Percentiles rank a stretch among this genome's conserved stretches.
These are phyloP conservation scores for Stenolophus ochropezus DNA, from an alignment of 2,888 invertebrate genomes.

Conservation along the genomic window DNA sequence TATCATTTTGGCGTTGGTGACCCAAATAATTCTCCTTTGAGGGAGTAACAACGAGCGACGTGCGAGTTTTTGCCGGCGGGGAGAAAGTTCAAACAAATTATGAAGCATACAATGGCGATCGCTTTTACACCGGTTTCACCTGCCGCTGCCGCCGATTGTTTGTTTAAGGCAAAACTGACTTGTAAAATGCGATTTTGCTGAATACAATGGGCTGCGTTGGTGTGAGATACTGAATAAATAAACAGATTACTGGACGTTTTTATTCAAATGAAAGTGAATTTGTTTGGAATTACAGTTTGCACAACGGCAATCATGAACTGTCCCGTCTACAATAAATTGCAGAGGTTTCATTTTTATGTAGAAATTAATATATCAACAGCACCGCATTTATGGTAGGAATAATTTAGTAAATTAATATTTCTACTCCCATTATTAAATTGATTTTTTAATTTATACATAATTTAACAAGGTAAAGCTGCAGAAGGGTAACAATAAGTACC, in stretches of 20 bases:
- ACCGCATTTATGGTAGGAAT: no score
- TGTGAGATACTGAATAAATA: constrained; percentile 30
- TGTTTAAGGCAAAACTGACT: background rate
- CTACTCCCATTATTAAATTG: no score
- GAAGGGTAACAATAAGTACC: no score
- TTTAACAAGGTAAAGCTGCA: no score
- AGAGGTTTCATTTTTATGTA: no score
- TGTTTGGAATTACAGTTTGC: background rate
- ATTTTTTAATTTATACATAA: no score
- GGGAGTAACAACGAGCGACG: no score
- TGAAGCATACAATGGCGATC: constrained; percentile 23
- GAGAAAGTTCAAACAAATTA: constrained; percentile 32
- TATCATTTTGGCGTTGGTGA: no score
- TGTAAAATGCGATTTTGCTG: constrained; percentile 5
- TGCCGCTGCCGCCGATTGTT: constrained; percentile 5
- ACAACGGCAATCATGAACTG: background rate
- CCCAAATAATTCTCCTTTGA: constrained; percentile 19
- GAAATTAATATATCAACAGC: no score
- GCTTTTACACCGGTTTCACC: constrained; percentile 7
- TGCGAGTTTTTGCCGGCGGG: background rate
- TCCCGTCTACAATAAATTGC: no score
- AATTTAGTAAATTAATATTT: no score
- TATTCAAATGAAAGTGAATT: constrained; percentile 29
- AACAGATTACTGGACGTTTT: background rate
- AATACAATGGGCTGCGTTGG: constrained; percentile 4